Evolutionary conservation across 64 coral and sea anemone genomes (phyloP).

Genomic region (Pocillopora verrucosa): DNA sequence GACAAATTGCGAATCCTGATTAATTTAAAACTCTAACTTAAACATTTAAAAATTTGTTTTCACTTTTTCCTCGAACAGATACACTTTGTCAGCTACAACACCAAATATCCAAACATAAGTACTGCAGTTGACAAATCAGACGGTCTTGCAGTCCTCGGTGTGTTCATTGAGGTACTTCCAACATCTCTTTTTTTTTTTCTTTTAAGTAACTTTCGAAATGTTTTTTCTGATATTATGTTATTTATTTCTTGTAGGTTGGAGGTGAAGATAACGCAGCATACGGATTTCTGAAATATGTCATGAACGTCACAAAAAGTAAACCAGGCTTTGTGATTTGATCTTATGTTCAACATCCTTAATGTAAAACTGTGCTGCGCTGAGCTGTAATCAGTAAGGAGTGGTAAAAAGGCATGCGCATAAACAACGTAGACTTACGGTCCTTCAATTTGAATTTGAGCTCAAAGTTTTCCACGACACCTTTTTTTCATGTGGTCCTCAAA

Average conservation of each 20-base stretch:
- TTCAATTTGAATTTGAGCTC: no score
- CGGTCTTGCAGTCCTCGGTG: constrained; percentile 75
- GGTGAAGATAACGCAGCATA: background rate
- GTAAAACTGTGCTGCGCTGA: no score
- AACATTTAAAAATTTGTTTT: background rate
- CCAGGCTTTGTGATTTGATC: background rate
- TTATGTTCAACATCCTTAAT: background rate
- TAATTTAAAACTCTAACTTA: no score
- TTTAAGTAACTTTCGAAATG: no score
- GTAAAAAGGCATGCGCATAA: no score
- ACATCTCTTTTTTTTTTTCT: background rate
- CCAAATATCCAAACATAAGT: constrained; percentile 22
- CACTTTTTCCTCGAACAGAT: constrained; percentile 17
- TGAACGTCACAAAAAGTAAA: background rate
- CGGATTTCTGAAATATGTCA: constrained; percentile 39
- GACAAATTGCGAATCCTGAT: no score
- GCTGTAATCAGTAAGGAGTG: no score
- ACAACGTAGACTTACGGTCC: no score
- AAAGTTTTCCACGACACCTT: no score
- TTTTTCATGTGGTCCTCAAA: no score
- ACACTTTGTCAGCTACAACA: constrained; percentile 73
- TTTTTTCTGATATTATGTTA: background rate
- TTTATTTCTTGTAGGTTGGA: constrained; percentile 30
- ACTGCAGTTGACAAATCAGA: background rate
- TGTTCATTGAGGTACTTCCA: constrained; percentile 55